Conservation (phyloP, 2,113 vertebrate species). For the Vireo altiloquus region DNA sequence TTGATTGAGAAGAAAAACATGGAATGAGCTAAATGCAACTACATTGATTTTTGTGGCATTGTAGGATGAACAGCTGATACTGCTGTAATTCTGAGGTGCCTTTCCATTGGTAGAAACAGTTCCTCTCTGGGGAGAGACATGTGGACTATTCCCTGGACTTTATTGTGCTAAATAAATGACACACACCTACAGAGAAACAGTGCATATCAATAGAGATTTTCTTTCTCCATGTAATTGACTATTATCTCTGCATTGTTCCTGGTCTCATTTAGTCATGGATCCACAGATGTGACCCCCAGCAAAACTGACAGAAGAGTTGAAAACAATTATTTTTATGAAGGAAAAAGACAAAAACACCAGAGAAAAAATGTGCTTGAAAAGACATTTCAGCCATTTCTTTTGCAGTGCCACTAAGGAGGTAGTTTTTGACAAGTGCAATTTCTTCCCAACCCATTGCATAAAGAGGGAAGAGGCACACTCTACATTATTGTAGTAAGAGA, state of each 20-base stretch:
- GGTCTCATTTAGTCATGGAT: not conserved
- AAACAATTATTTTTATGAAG: not conserved
- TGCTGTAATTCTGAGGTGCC: not conserved
- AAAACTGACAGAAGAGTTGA: not conserved
- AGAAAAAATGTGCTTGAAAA: not conserved
- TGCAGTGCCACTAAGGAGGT: not conserved
- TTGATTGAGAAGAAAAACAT: not conserved
- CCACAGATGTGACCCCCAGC: not conserved
- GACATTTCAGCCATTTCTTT: not conserved
- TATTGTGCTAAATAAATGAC: not conserved
- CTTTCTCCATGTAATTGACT: not conserved
- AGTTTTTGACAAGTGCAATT: not conserved
- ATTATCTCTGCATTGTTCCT: not conserved
- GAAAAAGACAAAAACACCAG: not conserved
- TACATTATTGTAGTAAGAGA: not conserved
- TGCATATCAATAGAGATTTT: not conserved
- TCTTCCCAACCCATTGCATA: not conserved
- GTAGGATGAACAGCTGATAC: not conserved
- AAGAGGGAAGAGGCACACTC: not conserved
- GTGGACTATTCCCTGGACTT: not conserved
- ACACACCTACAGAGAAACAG: not conserved
- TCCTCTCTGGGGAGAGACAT: not conserved
- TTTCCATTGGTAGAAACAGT: not conserved
- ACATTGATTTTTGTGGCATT: fast-evolving
- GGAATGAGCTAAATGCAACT: not conserved